Evolutionary conservation across 2,797 vertebrate genomes (phyloP).

Genomic region (Pterois miles): DNA sequence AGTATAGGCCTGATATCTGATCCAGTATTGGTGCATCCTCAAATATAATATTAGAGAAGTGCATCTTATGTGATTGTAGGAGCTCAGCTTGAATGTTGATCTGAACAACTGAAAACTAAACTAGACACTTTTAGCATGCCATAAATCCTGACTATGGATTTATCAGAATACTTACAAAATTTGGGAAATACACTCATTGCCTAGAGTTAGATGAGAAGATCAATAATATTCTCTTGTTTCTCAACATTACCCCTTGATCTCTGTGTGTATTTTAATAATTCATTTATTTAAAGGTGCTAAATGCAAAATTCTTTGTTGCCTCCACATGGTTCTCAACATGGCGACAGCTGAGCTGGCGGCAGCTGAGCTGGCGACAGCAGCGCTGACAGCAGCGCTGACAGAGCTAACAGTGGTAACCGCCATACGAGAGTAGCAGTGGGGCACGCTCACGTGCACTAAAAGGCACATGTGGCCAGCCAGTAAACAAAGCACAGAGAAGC

Average conservation of each 20-base stretch:
- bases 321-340: no score
- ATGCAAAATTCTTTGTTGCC: no score
- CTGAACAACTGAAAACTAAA: background rate
- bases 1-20: no score
- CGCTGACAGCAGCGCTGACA: no score
- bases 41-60: background rate
- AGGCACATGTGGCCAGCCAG: accelerated
- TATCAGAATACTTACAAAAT: background rate
- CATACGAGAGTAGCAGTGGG: accelerated
- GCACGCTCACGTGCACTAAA: no score
- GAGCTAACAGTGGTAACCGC: no score
- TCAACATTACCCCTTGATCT: background rate
- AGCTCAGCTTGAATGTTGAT: conserved; percentile 1
- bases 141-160: background rate
- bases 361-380: no score
- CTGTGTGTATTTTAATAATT: background rate
- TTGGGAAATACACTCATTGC: background rate
- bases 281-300: no score
- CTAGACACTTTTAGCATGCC: background rate
- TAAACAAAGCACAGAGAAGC: no score
- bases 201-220: background rate
- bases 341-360: no score
- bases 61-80: background rate
- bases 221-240: background rate
- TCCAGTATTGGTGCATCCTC: no score